Base-by-base conservation (phyloP, 2,113 vertebrate species). In the Tamias sibiricus region DNA sequence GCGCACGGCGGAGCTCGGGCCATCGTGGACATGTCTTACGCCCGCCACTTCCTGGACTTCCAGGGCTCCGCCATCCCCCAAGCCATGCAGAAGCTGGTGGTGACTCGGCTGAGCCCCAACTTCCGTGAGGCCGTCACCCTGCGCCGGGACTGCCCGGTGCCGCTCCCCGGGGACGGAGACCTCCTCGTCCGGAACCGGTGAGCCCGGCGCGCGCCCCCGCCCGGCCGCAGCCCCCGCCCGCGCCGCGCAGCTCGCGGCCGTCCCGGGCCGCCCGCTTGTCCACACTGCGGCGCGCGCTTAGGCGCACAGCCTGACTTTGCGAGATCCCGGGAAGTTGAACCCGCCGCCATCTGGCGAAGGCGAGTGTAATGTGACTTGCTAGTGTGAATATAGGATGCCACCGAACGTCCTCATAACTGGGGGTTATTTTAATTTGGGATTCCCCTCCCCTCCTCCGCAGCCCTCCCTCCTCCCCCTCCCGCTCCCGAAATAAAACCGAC, bases 181-280 rank as follows among this genome's bases (percentile, higher is more conserved):
- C 98, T 99, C 97, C 99, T 99, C 89, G 98, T 99, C 98, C 99
- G 99, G 97, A 99, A 99, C 98, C 99, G 99, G 99, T 99, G 98
- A 99, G 99, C 95, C 94, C 93, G 91, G 93, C 95, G 59, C 91
- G 68, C 90, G 84, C 76, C 98, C 97, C 95, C 95, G 52, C 81
- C 72, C 83, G 54, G 10, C 11, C 13, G 28, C 82, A 17, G 69
- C 86, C 88, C 79, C 26, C 57, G 35, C 68, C 84, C 19, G 68
- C 76, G 26, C 90, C 10, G 81, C 81, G 62, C 84, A 42, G 30
- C 74, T 28, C 74, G n/a, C 6, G 72, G 59, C 69, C 2, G 86
- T 64, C 96, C 96, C 42, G 42, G 40, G 82, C 79, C 57, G 42
- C 95, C 85, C 8, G 81, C 54, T 37, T 84, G 90, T 80, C 76